Evolutionary conservation across 1,140 invertebrate genomes (phyloP), one percentile per base, ranked within the genome.

Genomic region (Sminthurides bifidus): DNA sequence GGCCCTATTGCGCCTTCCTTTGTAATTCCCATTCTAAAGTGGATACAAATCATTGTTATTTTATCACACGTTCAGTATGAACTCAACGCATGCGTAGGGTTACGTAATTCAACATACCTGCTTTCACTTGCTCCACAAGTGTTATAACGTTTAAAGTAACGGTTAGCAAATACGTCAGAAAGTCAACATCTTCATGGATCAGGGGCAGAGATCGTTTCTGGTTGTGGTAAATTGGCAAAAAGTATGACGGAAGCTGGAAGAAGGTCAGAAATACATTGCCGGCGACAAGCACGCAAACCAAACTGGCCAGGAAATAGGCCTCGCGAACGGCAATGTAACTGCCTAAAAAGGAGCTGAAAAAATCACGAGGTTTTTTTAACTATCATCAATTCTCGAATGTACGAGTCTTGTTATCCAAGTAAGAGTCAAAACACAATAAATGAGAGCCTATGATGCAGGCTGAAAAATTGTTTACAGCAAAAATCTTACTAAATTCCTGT

Each of bases 231-330:
- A 58, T 54, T 1, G 63, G 63, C 4, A 65, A 55, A 38, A 57
- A 65, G 35, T 38, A 56, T 15, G 62, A 51, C 8, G 63, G 63
- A 8, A 65, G 54, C 27, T 65, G 63, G 17, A 65, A 54, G 40
- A 59, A 65, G 5, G 63, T 53, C 1, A 65, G 38, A 21, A 65
- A 48, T 14, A 65, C 55, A 17, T 54, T 59, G 24, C 59, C 54
- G 1, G 63, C 59, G 8, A 65, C 26, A 2, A 61, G 38, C 17
- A 65, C 58, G 8, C 56, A 51, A 1, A 65, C 43, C 5, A 65
- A 31, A 10, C 33, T 23, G 4, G 50, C 59, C 35, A 65, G 30
- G 46, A 59, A 61, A 43, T 61, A 65, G 14, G 58, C 19, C 52
- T 65, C 58, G 21, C 63, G 50, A 27, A 61, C 53, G 1, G 57